Base-by-base conservation (phyloP, 2,888 invertebrate species). In the Metacarcinus magister region DNA sequence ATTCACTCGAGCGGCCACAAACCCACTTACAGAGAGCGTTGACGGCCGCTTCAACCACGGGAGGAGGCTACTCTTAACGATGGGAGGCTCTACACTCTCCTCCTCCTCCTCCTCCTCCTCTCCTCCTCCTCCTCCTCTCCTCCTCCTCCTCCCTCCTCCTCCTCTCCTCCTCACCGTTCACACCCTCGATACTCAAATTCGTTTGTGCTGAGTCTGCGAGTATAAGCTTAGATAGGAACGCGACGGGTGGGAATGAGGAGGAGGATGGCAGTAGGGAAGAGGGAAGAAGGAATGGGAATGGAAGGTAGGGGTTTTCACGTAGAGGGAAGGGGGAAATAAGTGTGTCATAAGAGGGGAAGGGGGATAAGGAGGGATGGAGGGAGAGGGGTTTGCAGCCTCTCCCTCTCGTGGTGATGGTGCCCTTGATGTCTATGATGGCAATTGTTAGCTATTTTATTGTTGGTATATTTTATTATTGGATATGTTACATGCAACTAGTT, bases 1-100 rank as follows among this genome's bases (percentile, higher is more conserved):
- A 82, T 82, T 82, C 82, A 82, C 82, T 82, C 32, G 82, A 28
- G 28, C 28, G 82, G 10, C 82, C 82, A 82, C 82, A 82, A 82
- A 82, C 82, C 32, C 82, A 82, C 82, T 82, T 82, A 82, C 82
- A 8, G 32, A 32, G 82, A 28, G 82, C 82, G 82, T 32, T 82
- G 82, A 82, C 82, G 82, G 82, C 32, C 82, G 82, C 82, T 32
- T 82, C 32, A 82, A 82, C 32, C 82, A 0, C 10, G 32, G 32
- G 28, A 32, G 32, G 82, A 28, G 82, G 82, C 10, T 32, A 32
- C 82, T 82, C 32, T 82, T 82, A 82, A 82, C 82, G 82, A 32
- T 32, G 32, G 5, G 28, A 32, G 82, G 82, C 32, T 82, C 82
- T 82, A 32, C 19, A 4, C 8, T 13, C 82, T 82, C 32, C 28